Evolutionary conservation across 2,113 vertebrate genomes (phyloP).

Genomic region (Donacobius atricapilla): DNA sequence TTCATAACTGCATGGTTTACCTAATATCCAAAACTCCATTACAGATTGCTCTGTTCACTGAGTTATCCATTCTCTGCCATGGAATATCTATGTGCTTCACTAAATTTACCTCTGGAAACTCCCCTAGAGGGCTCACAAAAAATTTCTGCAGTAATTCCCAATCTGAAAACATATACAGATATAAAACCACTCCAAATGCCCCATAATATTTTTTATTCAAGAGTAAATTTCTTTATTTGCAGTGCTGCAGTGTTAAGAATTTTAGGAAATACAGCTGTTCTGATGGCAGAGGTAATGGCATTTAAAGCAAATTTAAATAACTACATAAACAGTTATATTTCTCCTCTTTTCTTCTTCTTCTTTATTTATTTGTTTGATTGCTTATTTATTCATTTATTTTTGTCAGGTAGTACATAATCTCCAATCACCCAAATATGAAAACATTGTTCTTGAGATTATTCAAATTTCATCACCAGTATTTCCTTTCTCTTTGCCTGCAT

Average conservation of each 20-base stretch:
- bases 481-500: neutral
- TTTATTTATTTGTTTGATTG: no score
- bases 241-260: neutral
- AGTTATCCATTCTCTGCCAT: fast-evolving
- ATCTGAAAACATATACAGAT: neutral
- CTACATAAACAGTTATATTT: neutral
- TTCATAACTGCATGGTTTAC: neutral
- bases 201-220: neutral
- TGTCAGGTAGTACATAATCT: neutral
- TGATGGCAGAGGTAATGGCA: neutral
- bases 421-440: neutral
- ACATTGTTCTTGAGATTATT: neutral
- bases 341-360: fast-evolving
- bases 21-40: neutral
- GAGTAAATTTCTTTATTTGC: neutral
- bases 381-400: neutral
- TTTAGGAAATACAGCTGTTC: neutral
- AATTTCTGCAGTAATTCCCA: neutral
- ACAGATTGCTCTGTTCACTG: neutral
- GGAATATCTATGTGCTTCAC: neutral
- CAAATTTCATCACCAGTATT: neutral
- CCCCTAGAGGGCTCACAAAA: neutral
- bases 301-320: neutral
- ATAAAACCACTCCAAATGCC: neutral
- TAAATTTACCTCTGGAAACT: fast-evolving